Conservation (phyloP, 2,888 invertebrate genomes). For the Andricus curvator region DNA sequence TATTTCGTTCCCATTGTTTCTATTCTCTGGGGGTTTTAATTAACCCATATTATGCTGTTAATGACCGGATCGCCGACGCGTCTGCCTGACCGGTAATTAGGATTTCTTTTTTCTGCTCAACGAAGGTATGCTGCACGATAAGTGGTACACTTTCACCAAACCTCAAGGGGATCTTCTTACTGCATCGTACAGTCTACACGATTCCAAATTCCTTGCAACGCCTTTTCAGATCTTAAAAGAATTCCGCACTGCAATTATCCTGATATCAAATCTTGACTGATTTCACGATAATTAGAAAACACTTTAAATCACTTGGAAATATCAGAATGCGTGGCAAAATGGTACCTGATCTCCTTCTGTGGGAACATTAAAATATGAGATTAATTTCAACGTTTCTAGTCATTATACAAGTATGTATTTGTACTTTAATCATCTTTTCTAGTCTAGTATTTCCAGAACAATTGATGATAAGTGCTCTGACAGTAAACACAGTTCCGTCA, state of each 20-base stretch:
- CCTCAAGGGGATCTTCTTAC: conserved; percentile 21
- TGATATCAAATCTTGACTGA: conserved; percentile 27
- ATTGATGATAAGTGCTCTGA: conserved; percentile 15
- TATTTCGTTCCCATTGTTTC: conserved; percentile 33
- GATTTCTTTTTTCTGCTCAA: conserved; percentile 54
- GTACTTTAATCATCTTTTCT: conserved; percentile 11
- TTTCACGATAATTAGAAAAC: conserved; percentile 21
- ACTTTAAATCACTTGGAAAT: conserved; percentile 8
- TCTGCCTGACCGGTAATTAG: conserved; percentile 51
- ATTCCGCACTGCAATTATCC: conserved; percentile 13
- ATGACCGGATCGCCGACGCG: conserved; percentile 51
- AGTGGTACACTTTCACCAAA: conserved; percentile 65
- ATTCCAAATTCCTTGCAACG: conserved; percentile 40
- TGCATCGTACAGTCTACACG: conserved; percentile 30
- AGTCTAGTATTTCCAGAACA: conserved; percentile 3
- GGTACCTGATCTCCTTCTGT: conserved; percentile 22
- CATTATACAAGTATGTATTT: background rate
- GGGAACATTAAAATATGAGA: conserved; percentile 4
- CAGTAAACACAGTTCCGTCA: conserved; percentile 7
- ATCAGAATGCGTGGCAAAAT: background rate
- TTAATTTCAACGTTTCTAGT: conserved; percentile 21
- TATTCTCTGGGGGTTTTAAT: conserved; percentile 50
- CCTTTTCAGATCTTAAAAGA: background rate
- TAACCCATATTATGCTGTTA: conserved; percentile 57
- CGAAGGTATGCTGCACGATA: conserved; percentile 51